Percentiles rank a stretch among this genome's conserved stretches.
phyloP scores from a whole-genome alignment of 2,113 vertebrate species.

The Physeter macrocephalus region DNA sequence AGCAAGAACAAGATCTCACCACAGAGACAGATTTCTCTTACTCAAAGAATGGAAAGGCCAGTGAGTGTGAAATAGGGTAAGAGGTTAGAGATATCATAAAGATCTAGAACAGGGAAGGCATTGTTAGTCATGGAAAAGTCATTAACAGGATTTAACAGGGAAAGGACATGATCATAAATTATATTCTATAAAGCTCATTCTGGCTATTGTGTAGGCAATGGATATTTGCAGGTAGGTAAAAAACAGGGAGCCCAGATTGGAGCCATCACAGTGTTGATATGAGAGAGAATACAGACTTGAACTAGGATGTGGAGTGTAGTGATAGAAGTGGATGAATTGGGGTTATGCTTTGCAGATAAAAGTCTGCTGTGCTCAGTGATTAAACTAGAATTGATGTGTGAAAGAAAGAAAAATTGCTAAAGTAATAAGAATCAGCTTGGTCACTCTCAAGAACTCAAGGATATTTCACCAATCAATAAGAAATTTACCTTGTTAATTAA shows the following conservation, averaged over 20 bases:
- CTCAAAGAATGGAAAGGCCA: neutral
- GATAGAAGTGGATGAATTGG: neutral
- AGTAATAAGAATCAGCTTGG: neutral
- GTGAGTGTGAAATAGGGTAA: neutral
- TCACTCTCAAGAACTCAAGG: neutral
- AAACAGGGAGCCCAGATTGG: neutral
- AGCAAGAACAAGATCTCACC: neutral
- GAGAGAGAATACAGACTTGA: neutral
- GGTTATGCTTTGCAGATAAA: neutral
- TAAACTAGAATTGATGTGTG: neutral
- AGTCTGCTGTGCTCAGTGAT: neutral
- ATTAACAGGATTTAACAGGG: neutral
- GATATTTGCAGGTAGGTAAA: neutral
- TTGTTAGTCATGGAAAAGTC: neutral
- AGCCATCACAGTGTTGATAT: neutral
- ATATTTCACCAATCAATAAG: neutral
- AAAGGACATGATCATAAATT: neutral
- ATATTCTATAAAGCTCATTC: neutral
- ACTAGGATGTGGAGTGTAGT: too few relatives aligned
- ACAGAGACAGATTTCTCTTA: neutral
- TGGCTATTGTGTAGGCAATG: neutral
- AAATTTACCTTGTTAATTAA: neutral
- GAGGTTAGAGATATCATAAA: neutral
- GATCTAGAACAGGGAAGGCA: neutral
- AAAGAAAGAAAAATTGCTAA: neutral